phyloP scores from a whole-genome alignment of 1,140 invertebrate genomes.

The Hirudo medicinalis region DNA sequence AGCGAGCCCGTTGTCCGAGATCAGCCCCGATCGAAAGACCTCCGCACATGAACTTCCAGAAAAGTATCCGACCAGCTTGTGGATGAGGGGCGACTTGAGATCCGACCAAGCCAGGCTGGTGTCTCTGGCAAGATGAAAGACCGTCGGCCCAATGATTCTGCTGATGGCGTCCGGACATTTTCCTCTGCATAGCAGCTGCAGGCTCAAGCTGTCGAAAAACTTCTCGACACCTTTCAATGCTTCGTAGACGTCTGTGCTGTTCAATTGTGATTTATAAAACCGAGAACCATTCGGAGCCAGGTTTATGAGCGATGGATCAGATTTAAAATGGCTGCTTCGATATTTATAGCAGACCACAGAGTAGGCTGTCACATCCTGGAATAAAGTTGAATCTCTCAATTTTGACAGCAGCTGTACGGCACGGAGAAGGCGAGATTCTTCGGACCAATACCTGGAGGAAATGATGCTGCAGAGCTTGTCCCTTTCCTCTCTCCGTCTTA shows the following conservation, averaged over 20 bases:
- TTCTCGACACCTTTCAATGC: conserved; percentile 20
- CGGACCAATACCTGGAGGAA: conserved; percentile 14
- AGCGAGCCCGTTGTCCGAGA: conserved; percentile 19
- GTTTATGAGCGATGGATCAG: background rate
- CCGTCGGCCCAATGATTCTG: conserved; percentile 6
- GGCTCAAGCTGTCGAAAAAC: conserved; percentile 17
- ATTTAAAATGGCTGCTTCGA: background rate
- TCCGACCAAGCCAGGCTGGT: conserved; percentile 16
- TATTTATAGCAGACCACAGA: conserved; percentile 18
- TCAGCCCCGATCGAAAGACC: conserved; percentile 5
- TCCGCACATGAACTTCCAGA: conserved; percentile 12
- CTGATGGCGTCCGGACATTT: conserved; percentile 14
- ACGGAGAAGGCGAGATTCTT: conserved; percentile 14
- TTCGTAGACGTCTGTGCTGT: conserved; percentile 4
- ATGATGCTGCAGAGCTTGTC: conserved; percentile 21
- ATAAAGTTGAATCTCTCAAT: conserved; percentile 13
- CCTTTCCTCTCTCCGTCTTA: conserved; percentile 15
- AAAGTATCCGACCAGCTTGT: conserved; percentile 19
- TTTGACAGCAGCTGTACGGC: conserved; percentile 12
- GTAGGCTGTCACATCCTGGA: conserved; percentile 20
- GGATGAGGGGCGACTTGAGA: conserved; percentile 17
- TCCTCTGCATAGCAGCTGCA: conserved; percentile 20
- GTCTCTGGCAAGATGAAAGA: conserved; percentile 11
- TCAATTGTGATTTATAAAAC: background rate
- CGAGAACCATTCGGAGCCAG: background rate